Evolutionary conservation across 2,113 vertebrate species (phyloP).

Genomic region (Ophthalmolycus amberensis): DNA sequence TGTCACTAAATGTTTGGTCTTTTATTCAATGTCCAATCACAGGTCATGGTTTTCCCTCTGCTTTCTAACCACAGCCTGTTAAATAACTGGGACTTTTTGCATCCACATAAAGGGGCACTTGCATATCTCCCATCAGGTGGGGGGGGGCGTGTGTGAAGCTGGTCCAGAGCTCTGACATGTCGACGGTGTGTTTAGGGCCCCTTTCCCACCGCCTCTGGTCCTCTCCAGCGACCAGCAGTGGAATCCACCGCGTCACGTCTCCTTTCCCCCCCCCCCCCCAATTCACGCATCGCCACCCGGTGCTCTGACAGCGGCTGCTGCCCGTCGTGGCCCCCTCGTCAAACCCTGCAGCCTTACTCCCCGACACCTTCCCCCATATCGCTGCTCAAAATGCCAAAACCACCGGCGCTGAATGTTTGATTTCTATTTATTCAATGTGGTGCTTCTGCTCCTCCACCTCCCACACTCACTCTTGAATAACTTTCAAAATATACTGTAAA

Average conservation of each 20-base stretch:
- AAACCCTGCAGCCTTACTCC: constrained; percentile 68
- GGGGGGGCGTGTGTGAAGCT: constrained; percentile 19
- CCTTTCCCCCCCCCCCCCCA: constrained; percentile 36
- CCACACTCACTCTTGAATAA: constrained; percentile 55
- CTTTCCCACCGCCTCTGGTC: constrained; percentile 25
- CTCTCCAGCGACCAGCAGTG: constrained; percentile 43
- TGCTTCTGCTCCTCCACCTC: constrained; percentile 49
- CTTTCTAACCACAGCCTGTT: background rate
- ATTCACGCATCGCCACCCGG: constrained; percentile 82
- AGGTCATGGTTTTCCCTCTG: background rate
- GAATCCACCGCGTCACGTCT: constrained; percentile 46
- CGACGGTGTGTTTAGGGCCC: constrained; percentile 29
- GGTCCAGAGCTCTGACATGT: constrained; percentile 61
- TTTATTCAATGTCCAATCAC: background rate
- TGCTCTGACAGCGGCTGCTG: constrained; percentile 76
- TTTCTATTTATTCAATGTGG: constrained; percentile 79
- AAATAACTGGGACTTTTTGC: constrained; percentile 10
- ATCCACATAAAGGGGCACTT: constrained; percentile 14
- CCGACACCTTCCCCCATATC: constrained; percentile 68
- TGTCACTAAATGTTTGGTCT: background rate
- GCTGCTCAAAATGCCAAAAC: constrained; percentile 71
- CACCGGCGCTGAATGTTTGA: constrained; percentile 63
- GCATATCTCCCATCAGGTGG: constrained; percentile 10
- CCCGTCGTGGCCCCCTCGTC: constrained; percentile 68
- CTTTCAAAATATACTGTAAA: constrained; percentile 71